A percentile compares a stretch with the other conserved stretches of the same genome.
Conservation (phyloP, 2,797 vertebrate species). For the Pelodytes ibericus region DNA sequence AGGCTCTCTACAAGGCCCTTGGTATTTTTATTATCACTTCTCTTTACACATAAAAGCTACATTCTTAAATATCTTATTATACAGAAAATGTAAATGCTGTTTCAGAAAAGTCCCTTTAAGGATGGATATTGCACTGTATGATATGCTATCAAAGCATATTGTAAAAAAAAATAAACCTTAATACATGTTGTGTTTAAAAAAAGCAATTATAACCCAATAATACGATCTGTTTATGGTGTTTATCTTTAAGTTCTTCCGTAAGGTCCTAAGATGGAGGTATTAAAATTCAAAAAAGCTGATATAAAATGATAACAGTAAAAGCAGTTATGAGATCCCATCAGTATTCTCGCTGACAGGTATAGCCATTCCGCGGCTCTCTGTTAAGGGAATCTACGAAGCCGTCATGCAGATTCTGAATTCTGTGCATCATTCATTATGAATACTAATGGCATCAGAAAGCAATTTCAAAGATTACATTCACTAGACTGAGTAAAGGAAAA, state of each 20-base stretch:
- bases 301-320: slow-evolving; percentile 44
- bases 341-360: slow-evolving; percentile 48
- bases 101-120: too few relatives aligned
- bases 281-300: slow-evolving; percentile 30
- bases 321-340: slow-evolving; percentile 43
- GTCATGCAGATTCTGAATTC: slow-evolving; percentile 43
- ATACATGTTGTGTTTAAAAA: not conserved
- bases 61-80: too few relatives aligned
- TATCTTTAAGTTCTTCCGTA: not conserved
- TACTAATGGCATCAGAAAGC: slow-evolving; percentile 52
- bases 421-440: slow-evolving; percentile 49
- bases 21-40: too few relatives aligned
- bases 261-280: slow-evolving; percentile 11
- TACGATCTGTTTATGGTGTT: not conserved
- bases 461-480: slow-evolving; percentile 52
- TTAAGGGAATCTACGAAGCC: slow-evolving; percentile 33
- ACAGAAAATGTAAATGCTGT: too few relatives aligned
- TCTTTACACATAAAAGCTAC: too few relatives aligned
- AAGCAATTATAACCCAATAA: not conserved
- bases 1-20: too few relatives aligned
- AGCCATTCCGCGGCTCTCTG: slow-evolving; percentile 42
- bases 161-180: not conserved
- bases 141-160: too few relatives aligned
- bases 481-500: slow-evolving; percentile 27
- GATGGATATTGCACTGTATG: too few relatives aligned